Conservation (phyloP, 1,140 invertebrate genomes). For the Drosophila tropicalis region DNA sequence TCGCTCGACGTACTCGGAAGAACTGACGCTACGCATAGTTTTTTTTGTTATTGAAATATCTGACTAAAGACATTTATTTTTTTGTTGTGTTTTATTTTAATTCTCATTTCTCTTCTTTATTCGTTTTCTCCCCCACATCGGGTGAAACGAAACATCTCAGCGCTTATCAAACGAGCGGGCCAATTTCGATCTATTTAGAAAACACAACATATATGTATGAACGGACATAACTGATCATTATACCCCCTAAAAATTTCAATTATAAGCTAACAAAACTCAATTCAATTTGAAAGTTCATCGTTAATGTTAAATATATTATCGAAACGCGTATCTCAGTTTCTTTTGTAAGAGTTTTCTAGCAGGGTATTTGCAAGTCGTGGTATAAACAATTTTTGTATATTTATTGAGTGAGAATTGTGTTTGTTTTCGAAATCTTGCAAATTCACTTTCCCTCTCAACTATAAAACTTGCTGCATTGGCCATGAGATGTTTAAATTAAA, state of each 20-base stretch:
- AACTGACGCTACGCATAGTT: conserved; percentile 54
- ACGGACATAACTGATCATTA: conserved; percentile 47
- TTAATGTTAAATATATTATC: not conserved
- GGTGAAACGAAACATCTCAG: conserved; percentile 40
- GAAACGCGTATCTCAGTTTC: conserved; percentile 16
- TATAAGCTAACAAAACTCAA: not conserved
- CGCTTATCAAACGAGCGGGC: conserved; percentile 56
- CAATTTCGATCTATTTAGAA: conserved; percentile 74
- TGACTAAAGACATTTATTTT: conserved; percentile 32
- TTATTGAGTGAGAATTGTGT: not conserved
- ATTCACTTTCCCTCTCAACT: conserved; percentile 61
- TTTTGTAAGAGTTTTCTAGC: not conserved
- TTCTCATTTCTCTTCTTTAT: conserved; percentile 9
- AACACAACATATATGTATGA: conserved; percentile 44
- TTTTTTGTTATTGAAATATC: conserved; percentile 50
- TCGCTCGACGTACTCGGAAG: conserved; percentile 36
- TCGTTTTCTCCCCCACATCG: conserved; percentile 20
- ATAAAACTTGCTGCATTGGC: conserved; percentile 34
- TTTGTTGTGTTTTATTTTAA: not conserved
- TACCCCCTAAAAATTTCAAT: not conserved
- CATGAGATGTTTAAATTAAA: conserved; percentile 47
- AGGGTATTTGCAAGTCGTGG: not conserved
- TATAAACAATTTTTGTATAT: not conserved
- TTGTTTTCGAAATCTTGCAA: conserved; percentile 19
- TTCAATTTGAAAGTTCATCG: too few relatives aligned